These are phyloP conservation scores for Lasioglossum leucozonium DNA, from an alignment of 2,888 invertebrate genomes.

Conservation along the genomic window DNA sequence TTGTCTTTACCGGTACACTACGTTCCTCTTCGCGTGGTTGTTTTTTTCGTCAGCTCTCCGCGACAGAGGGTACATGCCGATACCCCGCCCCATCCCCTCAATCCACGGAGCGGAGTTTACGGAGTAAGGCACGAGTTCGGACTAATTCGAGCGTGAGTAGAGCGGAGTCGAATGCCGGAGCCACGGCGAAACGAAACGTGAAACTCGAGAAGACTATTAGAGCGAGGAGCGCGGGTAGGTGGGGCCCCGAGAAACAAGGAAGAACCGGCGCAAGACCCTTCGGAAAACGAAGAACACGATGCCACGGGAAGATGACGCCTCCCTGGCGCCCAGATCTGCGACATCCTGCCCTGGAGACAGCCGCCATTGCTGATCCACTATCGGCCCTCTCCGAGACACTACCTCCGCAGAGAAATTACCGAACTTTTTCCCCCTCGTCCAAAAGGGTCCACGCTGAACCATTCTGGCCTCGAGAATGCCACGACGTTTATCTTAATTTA, in stretches of 20 bases:
- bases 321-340: constrained; percentile 76
- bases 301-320: constrained; percentile 82
- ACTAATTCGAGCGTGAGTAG: constrained; percentile 60
- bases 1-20: constrained; percentile 29
- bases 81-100: too few species aligned
- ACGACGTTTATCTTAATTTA: not conserved
- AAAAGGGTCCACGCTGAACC: not conserved
- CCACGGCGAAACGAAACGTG: constrained; percentile 72
- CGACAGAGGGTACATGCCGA: constrained; percentile 1
- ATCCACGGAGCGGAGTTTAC: not conserved
- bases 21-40: not conserved
- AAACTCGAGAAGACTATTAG: constrained; percentile 70
- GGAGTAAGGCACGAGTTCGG: constrained; percentile 35
- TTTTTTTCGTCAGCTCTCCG: not conserved
- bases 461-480: not conserved
- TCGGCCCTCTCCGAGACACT: constrained; percentile 21
- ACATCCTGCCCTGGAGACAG: constrained; percentile 66
- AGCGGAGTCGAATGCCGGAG: constrained; percentile 62
- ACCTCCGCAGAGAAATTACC: not conserved
- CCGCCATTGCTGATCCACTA: constrained; percentile 56
- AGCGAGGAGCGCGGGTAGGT: constrained; percentile 39
- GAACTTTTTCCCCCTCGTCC: constrained; percentile 29
- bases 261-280: constrained; percentile 30
- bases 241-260: constrained; percentile 37
- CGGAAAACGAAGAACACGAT: constrained; percentile 76